Percentiles rank a stretch among this genome's conserved stretches.
phyloP scores from a whole-genome alignment of 2,888 invertebrate genomes.

The Muscina levida region DNA sequence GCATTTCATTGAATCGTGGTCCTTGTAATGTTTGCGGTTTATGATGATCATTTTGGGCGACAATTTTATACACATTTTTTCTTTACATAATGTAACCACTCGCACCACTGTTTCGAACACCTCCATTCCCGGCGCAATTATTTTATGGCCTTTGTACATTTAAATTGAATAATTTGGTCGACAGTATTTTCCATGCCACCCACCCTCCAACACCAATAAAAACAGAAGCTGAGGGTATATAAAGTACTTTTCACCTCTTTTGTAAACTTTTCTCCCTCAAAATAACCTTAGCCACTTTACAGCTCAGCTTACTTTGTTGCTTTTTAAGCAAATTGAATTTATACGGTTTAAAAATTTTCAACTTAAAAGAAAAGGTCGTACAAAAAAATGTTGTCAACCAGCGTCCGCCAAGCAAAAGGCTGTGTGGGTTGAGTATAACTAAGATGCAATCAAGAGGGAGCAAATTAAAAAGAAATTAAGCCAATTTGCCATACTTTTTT shows the following conservation, averaged over 20 bases:
- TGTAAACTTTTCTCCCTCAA: constrained; percentile 54
- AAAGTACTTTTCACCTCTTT: constrained; percentile 67
- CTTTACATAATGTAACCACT: too few relatives aligned
- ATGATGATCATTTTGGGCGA: too few relatives aligned
- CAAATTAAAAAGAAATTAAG: constrained; percentile 79
- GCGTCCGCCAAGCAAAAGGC: constrained; percentile 15
- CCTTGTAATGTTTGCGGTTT: too few relatives aligned
- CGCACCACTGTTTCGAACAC: constrained; percentile 17
- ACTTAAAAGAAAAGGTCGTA: constrained; percentile 11
- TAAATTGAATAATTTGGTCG: constrained; percentile 54
- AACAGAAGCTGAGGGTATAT: constrained; percentile 26
- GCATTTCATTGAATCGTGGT: too few relatives aligned
- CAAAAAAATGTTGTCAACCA: neutral
- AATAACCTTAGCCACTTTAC: constrained; percentile 59
- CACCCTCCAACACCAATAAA: constrained; percentile 21
- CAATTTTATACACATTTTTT: too few relatives aligned
- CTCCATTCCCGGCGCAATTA: constrained; percentile 12
- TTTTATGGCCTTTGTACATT: constrained; percentile 50
- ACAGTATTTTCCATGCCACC: constrained; percentile 5
- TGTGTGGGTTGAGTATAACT: too few relatives aligned
- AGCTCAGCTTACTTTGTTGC: constrained; percentile 44
- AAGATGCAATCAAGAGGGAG: constrained; percentile 68
- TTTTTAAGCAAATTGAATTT: constrained; percentile 62
- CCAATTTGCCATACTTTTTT: constrained; percentile 73
- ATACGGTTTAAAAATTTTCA: constrained; percentile 43